These are phyloP conservation scores for Endotricha flammealis DNA, from an alignment of 2,888 invertebrate species.

Conservation along the genomic window DNA sequence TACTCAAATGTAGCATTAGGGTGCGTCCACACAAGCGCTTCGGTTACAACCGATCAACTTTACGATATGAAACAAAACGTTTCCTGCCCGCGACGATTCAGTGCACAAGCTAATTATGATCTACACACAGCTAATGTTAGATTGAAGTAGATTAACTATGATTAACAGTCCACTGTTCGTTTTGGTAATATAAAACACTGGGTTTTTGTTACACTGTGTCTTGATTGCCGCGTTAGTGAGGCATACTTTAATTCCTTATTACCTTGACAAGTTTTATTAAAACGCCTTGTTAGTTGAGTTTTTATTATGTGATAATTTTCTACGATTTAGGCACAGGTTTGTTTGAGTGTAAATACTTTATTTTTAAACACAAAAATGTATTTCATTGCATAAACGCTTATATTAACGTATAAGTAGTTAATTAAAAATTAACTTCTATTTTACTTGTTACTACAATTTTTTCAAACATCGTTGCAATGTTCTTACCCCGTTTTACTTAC, in stretches of 20 bases:
- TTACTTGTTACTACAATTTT: too few relatives aligned
- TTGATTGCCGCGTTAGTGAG: slow-evolving; percentile 24
- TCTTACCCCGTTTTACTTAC: too few relatives aligned
- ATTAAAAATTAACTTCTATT: too few relatives aligned
- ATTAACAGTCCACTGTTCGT: slow-evolving; percentile 51
- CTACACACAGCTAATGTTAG: slow-evolving; percentile 51
- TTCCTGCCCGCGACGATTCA: slow-evolving; percentile 56
- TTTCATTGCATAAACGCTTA: too few relatives aligned
- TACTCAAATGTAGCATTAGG: slow-evolving; percentile 31
- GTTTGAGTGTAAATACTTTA: too few relatives aligned
- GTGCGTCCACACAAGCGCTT: slow-evolving; percentile 35
- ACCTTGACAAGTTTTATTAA: neutral
- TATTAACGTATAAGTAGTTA: too few relatives aligned
- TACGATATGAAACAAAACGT: slow-evolving; percentile 63
- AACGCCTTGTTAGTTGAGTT: neutral
- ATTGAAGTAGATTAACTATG: slow-evolving; percentile 60
- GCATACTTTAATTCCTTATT: neutral
- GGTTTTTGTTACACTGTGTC: slow-evolving; percentile 27
- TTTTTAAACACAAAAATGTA: too few relatives aligned
- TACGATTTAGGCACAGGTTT: too few relatives aligned
- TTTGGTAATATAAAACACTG: slow-evolving; percentile 35
- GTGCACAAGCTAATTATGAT: slow-evolving; percentile 66
- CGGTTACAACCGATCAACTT: slow-evolving; percentile 44
- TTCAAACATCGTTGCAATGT: too few relatives aligned
- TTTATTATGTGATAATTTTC: neutral